phyloP scores from a whole-genome alignment of 1,140 invertebrate species.

The Heliconius hewitsoni region DNA sequence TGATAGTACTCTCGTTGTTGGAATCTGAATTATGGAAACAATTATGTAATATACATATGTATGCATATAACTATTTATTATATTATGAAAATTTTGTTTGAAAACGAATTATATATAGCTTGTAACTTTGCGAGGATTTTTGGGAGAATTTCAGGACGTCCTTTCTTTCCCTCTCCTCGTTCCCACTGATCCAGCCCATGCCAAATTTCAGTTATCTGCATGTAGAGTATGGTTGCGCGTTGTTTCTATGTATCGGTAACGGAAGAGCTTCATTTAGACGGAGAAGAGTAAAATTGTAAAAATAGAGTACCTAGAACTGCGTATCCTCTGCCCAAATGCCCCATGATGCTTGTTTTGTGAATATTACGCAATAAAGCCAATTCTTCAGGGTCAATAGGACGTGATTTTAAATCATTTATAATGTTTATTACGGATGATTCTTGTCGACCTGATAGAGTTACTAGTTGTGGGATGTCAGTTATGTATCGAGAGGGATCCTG shows the following conservation, averaged over 20 bases:
- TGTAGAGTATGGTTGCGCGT: too few relatives aligned
- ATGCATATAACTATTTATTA: neutral
- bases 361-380: constrained; percentile 80
- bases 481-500: constrained; percentile 47
- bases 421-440: constrained; percentile 49
- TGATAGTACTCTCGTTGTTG: constrained; percentile 82
- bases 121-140: too few relatives aligned
- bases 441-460: constrained; percentile 49
- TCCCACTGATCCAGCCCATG: too few relatives aligned
- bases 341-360: constrained; percentile 80
- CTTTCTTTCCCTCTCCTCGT: too few relatives aligned
- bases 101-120: too few relatives aligned
- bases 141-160: too few relatives aligned
- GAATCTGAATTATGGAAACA: constrained; percentile 49
- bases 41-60: neutral
- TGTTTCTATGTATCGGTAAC: too few relatives aligned
- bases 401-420: constrained; percentile 53
- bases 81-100: neutral
- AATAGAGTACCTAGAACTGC: constrained; percentile 69
- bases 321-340: constrained; percentile 84
- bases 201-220: too few relatives aligned
- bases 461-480: constrained; percentile 45
- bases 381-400: constrained; percentile 81
- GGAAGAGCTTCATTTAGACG: too few relatives aligned
- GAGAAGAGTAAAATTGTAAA: constrained; percentile 82